A percentile compares a stretch with the other conserved stretches of the same genome.
Conservation (phyloP, 2,797 vertebrate species). For the Macrochelys suwanniensis region DNA sequence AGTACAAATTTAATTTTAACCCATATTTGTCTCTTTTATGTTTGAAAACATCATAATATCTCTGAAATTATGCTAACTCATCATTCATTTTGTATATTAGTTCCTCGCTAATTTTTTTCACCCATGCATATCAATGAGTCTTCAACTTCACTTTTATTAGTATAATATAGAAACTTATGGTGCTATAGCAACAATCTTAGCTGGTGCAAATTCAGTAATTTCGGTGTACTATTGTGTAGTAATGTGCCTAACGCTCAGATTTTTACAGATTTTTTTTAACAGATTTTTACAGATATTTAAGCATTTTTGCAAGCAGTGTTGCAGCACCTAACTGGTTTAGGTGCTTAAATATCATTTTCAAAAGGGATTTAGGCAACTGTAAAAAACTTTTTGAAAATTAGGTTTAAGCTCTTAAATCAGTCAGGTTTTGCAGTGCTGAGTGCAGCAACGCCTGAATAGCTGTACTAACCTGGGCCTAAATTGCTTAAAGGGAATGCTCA, state of each 20-base stretch:
- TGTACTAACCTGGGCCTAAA: not conserved
- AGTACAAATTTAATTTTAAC: constrained; percentile 33
- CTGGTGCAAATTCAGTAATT: not conserved
- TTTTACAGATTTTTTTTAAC: no score
- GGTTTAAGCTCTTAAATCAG: not conserved
- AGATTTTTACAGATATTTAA: not conserved
- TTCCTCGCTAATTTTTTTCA: not conserved
- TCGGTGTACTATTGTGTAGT: not conserved
- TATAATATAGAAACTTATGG: not conserved
- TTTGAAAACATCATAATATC: not conserved
- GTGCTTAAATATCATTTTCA: not conserved
- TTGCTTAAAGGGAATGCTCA: constrained; percentile 16
- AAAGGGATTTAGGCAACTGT: no score
- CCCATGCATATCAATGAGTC: no score
- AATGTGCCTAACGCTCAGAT: not conserved
- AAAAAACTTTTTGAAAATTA: not conserved
- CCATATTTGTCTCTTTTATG: not conserved
- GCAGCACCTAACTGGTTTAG: not conserved
- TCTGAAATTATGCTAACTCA: not conserved
- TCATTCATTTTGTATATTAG: not conserved
- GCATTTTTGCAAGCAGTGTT: not conserved
- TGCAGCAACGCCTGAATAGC: not conserved
- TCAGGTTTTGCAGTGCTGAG: not conserved
- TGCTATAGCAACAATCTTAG: not conserved
- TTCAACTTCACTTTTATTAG: not conserved